A percentile compares a stretch with the other conserved stretches of the same genome.
These are phyloP conservation scores for Cossypha heuglini DNA, from an alignment of 2,797 vertebrate species.

Conservation along the genomic window DNA sequence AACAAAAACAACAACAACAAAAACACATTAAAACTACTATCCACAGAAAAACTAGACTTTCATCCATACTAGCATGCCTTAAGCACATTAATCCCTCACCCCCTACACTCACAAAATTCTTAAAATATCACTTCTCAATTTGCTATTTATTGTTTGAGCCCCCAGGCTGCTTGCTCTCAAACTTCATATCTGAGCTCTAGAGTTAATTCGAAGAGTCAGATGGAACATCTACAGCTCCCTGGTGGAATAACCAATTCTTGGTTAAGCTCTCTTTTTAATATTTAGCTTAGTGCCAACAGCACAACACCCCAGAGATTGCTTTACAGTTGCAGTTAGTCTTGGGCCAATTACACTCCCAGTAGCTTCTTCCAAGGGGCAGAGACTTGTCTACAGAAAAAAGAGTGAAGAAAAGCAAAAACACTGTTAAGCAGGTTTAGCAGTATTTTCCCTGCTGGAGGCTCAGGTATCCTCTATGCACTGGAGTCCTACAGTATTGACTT, in stretches of 20 bases:
- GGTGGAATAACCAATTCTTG: neutral
- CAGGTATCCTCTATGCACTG: rapidly evolving
- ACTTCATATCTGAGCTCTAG: neutral
- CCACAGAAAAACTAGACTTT: neutral
- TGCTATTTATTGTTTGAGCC: neutral
- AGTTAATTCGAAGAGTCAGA: neutral
- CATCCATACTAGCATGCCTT: neutral
- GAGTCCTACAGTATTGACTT: neutral
- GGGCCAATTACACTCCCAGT: neutral
- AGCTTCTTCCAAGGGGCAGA: neutral
- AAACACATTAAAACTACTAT: neutral
- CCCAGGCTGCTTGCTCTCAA: neutral
- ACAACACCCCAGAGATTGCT: neutral
- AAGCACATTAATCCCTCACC: neutral
- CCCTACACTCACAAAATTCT: neutral
- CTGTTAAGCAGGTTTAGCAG: neutral
- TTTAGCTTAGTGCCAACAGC: neutral
- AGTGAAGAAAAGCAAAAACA: neutral
- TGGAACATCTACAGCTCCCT: neutral
- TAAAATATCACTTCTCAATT: neutral
- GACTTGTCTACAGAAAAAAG: neutral
- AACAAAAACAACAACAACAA: neutral
- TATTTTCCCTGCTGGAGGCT: neutral
- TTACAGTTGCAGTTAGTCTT: neutral
- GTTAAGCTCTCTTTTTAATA: neutral